These are phyloP conservation scores for Tipula vernalis DNA, from an alignment of 2,888 invertebrate genomes.

Conservation along the genomic window DNA sequence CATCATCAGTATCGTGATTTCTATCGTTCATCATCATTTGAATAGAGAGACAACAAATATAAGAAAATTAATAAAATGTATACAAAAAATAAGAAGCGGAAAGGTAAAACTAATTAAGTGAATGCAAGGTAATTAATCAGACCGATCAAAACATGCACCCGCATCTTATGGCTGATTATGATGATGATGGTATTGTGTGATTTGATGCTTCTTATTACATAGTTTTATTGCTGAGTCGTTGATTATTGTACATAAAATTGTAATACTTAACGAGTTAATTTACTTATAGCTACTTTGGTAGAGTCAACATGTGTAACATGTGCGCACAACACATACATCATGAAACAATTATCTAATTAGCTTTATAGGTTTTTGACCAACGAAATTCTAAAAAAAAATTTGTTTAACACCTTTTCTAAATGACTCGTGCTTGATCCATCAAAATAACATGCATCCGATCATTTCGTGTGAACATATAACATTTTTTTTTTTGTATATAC, in stretches of 20 bases:
- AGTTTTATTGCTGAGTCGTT: neutral
- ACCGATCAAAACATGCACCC: conserved; percentile 4
- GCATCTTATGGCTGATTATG: neutral
- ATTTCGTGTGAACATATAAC: neutral
- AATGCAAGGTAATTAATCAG: neutral
- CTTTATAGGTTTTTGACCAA: neutral
- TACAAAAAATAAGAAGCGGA: neutral
- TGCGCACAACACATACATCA: no score
- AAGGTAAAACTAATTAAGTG: neutral
- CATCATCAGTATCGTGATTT: neutral
- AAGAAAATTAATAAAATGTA: neutral
- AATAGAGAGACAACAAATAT: neutral
- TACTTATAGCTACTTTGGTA: no score
- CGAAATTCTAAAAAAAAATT: neutral
- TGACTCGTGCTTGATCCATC: neutral
- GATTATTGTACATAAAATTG: no score
- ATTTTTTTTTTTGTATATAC: neutral
- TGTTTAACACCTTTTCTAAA: neutral
- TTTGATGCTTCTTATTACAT: neutral
- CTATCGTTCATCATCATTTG: neutral
- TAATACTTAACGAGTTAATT: no score
- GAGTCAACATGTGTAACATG: no score
- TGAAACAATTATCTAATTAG: no score
- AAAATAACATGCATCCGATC: neutral
- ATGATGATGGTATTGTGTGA: neutral